phyloP scores from a whole-genome alignment of 2,888 invertebrate genomes.

The Amitus sp. region DNA sequence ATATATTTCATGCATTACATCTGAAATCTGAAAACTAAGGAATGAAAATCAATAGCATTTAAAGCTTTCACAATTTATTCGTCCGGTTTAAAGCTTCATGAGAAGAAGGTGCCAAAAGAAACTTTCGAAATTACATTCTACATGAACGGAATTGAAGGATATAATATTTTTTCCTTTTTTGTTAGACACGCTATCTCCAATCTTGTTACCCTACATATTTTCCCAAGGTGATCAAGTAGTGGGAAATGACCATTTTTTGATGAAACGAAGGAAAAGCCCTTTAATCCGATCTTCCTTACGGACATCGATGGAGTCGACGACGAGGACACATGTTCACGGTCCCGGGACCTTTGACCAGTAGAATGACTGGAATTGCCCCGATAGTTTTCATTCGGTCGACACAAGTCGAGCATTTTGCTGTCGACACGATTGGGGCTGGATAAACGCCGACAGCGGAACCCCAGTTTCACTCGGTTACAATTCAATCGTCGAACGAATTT shows the following conservation, averaged over 20 bases:
- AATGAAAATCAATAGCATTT: no score
- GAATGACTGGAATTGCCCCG: slow-evolving; percentile 48
- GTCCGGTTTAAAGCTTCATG: no score
- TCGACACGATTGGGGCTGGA: slow-evolving; percentile 54
- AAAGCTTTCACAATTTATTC: no score
- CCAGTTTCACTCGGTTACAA: slow-evolving; percentile 35
- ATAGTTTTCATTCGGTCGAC: slow-evolving; percentile 43
- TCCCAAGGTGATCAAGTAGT: no score
- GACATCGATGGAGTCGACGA: slow-evolving; percentile 33
- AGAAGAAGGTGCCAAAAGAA: no score
- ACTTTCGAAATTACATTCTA: no score
- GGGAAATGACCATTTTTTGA: no score
- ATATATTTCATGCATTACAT: slow-evolving; percentile 19
- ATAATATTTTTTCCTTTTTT: no score
- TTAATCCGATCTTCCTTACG: slow-evolving; percentile 53
- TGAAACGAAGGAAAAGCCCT: slow-evolving; percentile 55
- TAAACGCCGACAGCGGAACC: slow-evolving; percentile 40
- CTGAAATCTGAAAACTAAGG: no score
- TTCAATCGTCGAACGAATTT: slow-evolving; percentile 26
- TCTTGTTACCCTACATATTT: no score
- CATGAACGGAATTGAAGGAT: no score
- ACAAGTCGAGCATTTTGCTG: slow-evolving; percentile 47
- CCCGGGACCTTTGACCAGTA: slow-evolving; percentile 50
- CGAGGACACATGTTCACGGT: slow-evolving; percentile 37
- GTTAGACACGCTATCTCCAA: no score